Evolutionary conservation across 2,797 vertebrate genomes (phyloP), one percentile per base, ranked within the genome.

Genomic region (Psittacula derbiana): DNA sequence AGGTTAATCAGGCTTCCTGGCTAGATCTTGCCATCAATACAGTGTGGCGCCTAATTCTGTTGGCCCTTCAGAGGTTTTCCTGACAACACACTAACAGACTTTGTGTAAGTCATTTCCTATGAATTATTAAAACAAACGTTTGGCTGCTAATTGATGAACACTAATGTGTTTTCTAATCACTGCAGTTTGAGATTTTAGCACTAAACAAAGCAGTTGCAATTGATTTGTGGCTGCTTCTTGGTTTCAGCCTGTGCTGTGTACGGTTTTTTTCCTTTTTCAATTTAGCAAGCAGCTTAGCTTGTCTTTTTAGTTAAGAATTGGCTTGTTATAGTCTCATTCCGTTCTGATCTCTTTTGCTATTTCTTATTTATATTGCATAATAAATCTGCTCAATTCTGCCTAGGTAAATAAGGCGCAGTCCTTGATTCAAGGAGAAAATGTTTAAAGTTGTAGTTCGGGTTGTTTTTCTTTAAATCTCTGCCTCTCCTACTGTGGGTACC

Each of bases 141-240:
- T 99, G 98, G 98, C 98, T 99, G 98, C 98, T 99, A 99, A 99
- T 99, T 99, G 99, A 99, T 98, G 98, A 99, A 99, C 98, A 98
- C 98, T 99, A 99, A 99, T 99, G 99, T 99, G 99, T 99, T 99
- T 99, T 99, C 99, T 99, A 99, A 99, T 99, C 99, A 99, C 99
- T 99, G 98, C 98, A 99, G 98, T 99, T 99, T 98, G 98, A 99
- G 98, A 98, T 99, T 99, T 99, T 99, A 99, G 98, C 98, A 98
- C 98, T 98, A 99, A 99, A 99, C 99, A 99, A 99, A 99, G 99
- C 98, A 99, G 98, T 98, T 97, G 97, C 94, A 98, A 99, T 99
- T 99, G 99, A 99, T 99, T 98, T 98, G 97, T 97, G 97, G 95
- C 92, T 95, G 95, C 92, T 96, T 96, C 95, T 96, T 94, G 96